Evolutionary conservation across 2,113 vertebrate species (phyloP).

Genomic region (Carettochelys insculpta): DNA sequence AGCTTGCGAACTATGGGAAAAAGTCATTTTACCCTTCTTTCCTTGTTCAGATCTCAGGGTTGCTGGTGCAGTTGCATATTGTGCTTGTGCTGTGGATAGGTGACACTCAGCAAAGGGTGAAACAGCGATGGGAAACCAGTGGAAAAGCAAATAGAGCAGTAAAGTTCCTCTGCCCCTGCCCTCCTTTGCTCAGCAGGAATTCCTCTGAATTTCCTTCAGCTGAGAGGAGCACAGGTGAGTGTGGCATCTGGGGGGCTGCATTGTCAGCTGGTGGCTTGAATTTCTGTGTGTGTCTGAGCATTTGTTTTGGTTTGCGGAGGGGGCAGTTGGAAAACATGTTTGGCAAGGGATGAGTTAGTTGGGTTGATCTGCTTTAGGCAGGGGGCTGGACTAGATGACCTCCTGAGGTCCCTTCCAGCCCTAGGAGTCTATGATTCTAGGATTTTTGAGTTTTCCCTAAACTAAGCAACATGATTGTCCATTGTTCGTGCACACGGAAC

Average conservation of each 20-base stretch:
- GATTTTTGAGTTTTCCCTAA: constrained; percentile 56
- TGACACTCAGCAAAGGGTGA: constrained; percentile 62
- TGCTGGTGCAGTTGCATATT: constrained; percentile 8
- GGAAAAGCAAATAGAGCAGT: constrained; percentile 44
- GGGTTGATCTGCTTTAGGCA: too few relatives aligned
- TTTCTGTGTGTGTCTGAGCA: too few relatives aligned
- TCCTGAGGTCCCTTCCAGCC: too few relatives aligned
- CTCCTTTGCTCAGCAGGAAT: constrained; percentile 42
- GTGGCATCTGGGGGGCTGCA: too few relatives aligned
- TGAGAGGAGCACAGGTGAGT: constrained; percentile 47
- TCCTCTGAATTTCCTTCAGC: constrained; percentile 53
- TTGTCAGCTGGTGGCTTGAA: too few relatives aligned
- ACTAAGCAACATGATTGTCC: constrained; percentile 34
- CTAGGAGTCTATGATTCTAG: too few relatives aligned
- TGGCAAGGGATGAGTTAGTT: too few relatives aligned
- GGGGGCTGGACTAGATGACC: too few relatives aligned
- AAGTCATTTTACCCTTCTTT: constrained; percentile 5
- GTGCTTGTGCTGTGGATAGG: constrained; percentile 37
- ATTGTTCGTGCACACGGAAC: neutral
- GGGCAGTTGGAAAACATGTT: too few relatives aligned
- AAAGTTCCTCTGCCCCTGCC: neutral
- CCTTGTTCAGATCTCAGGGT: neutral
- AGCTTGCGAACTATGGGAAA: neutral
- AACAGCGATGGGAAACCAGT: constrained; percentile 62
- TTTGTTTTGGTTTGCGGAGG: too few relatives aligned